Conservation (phyloP, 2,888 invertebrate species). For the Stenotaenia linearis region DNA sequence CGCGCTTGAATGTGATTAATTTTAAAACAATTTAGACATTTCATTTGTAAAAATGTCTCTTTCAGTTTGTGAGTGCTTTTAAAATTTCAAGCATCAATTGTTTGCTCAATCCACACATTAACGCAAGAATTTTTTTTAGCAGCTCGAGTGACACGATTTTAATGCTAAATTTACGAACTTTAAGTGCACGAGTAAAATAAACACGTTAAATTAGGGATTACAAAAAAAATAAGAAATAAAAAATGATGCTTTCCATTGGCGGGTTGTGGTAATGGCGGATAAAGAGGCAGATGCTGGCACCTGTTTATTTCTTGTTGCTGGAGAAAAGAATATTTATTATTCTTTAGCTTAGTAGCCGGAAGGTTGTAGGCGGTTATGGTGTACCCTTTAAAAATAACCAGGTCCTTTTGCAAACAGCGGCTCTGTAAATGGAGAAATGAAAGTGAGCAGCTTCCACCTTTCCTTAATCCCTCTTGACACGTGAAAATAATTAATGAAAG, state of each 20-base stretch:
- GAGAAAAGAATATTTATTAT: conserved; percentile 8
- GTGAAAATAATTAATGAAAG: background rate
- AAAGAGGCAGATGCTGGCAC: conserved; percentile 8
- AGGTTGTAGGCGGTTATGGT: conserved; percentile 19
- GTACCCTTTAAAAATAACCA: conserved; percentile 7
- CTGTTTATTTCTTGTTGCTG: conserved; percentile 12
- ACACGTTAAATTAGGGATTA: background rate
- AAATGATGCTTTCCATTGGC: background rate
- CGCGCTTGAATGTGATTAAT: too few relatives aligned
- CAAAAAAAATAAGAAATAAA: background rate
- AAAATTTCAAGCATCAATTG: too few relatives aligned
- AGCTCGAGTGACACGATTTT: background rate
- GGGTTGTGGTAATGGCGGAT: background rate
- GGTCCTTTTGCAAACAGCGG: background rate
- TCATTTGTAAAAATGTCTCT: too few relatives aligned
- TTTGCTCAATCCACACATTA: too few relatives aligned
- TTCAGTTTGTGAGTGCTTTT: too few relatives aligned
- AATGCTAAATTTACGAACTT: background rate
- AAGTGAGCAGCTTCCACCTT: background rate
- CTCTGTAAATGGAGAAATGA: background rate
- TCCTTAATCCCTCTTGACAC: background rate
- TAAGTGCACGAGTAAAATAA: background rate
- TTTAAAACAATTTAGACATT: too few relatives aligned
- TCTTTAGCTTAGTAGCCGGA: background rate
- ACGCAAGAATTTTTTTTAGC: background rate